phyloP scores from a whole-genome alignment of 2,888 invertebrate genomes.

The Drosophila hamatofila region DNA sequence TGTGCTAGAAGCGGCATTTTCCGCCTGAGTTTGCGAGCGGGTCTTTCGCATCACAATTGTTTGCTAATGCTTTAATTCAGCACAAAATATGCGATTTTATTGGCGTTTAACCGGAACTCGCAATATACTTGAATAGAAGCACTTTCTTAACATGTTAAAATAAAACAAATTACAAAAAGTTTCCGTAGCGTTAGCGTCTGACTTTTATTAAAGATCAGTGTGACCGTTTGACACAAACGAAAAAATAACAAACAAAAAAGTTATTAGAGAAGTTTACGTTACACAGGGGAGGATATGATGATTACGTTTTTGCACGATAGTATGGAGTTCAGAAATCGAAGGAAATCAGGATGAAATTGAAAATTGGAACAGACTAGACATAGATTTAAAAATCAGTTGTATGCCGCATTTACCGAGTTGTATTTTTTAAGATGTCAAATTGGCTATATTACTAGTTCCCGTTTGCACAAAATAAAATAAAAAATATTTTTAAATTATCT shows the following conservation, averaged over 20 bases:
- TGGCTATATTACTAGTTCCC: background rate
- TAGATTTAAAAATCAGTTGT: no score
- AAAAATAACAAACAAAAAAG: slow-evolving; percentile 22
- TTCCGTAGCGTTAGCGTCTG: slow-evolving; percentile 65
- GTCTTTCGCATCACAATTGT: slow-evolving; percentile 84
- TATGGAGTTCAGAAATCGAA: slow-evolving; percentile 9
- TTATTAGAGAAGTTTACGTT: background rate
- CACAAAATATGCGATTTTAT: slow-evolving; percentile 48
- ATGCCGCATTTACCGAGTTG: no score
- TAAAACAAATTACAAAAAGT: slow-evolving; percentile 40
- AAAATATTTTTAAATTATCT: background rate
- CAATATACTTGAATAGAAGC: slow-evolving; percentile 30
- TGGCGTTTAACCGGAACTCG: slow-evolving; percentile 21
- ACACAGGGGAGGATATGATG: background rate
- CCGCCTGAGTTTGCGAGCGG: slow-evolving; percentile 85
- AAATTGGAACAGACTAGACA: no score
- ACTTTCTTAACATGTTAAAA: slow-evolving; percentile 41
- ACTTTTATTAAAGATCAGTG: slow-evolving; percentile 40
- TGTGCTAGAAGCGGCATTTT: slow-evolving; percentile 78
- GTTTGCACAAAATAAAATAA: background rate
- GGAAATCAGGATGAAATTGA: no score
- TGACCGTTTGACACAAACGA: slow-evolving; percentile 28
- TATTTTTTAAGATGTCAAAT: background rate
- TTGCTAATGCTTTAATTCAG: slow-evolving; percentile 39
- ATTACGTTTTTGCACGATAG: slow-evolving; percentile 18